Percentiles rank a stretch among this genome's conserved stretches.
These are phyloP conservation scores for Megaustenia siamemsis DNA, from an alignment of 2,888 invertebrate genomes.

Conservation along the genomic window DNA sequence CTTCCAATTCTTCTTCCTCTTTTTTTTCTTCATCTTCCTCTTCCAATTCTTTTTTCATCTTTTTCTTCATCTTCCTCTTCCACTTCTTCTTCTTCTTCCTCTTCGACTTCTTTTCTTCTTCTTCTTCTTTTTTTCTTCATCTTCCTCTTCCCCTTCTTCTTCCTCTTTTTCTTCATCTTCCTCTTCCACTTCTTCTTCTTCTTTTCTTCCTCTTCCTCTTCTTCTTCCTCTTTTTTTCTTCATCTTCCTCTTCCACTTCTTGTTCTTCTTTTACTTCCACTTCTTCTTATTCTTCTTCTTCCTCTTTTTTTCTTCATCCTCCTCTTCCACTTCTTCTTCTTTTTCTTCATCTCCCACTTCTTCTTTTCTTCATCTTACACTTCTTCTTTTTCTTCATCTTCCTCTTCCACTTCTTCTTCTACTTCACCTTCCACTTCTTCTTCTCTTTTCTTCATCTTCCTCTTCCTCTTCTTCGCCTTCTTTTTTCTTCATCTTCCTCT, in stretches of 20 bases:
- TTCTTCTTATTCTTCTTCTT: too few relatives aligned
- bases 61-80: neutral
- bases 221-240: neutral
- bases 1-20: neutral
- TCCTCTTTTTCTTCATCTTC: neutral
- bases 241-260: neutral
- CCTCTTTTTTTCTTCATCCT: too few relatives aligned
- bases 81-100: neutral
- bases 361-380: too few relatives aligned
- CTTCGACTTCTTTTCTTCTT: neutral
- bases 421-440: neutral
- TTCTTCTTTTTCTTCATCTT: neutral
- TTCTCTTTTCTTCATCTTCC: neutral
- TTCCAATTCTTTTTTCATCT: neutral
- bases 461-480: too few relatives aligned
- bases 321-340: too few relatives aligned
- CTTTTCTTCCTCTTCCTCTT: neutral
- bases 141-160: conserved; percentile 1
- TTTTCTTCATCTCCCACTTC: too few relatives aligned
- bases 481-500: too few relatives aligned
- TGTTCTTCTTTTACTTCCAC: neutral
- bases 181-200: neutral
- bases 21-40: neutral
- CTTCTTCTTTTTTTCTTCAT: neutral
- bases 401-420: neutral